Percentiles rank a stretch among this genome's conserved stretches.
Conservation (phyloP, 2,113 vertebrate species). For the Picathartes gymnocephalus region DNA sequence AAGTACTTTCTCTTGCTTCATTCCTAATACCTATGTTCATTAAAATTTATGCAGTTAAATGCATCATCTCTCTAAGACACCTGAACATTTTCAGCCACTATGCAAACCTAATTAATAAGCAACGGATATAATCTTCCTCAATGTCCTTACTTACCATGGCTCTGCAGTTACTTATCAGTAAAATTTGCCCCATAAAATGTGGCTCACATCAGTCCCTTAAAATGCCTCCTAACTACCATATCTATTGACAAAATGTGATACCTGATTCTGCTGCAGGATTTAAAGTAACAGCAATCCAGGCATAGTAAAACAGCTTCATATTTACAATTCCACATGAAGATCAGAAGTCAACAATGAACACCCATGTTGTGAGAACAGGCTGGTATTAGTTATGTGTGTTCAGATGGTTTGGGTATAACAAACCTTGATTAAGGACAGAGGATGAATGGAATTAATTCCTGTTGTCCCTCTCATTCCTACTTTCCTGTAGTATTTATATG, state of each 20-base stretch:
- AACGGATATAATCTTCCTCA: background rate
- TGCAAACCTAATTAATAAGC: background rate
- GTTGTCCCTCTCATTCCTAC: background rate
- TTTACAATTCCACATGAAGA: background rate
- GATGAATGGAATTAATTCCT: background rate
- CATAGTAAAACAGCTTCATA: background rate
- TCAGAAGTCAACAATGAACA: background rate
- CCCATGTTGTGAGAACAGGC: background rate
- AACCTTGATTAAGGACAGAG: background rate
- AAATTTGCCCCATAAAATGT: background rate
- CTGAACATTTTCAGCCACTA: background rate
- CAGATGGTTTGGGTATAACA: background rate
- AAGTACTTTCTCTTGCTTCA: background rate
- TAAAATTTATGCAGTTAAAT: background rate
- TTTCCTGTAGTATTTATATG: background rate
- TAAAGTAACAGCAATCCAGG: background rate
- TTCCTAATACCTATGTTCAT: background rate
- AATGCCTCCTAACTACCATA: background rate
- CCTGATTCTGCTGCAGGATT: background rate
- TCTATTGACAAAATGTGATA: background rate
- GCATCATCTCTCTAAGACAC: background rate
- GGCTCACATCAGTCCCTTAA: background rate
- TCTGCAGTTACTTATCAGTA: background rate
- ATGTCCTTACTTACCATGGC: background rate
- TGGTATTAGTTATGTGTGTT: background rate